Conservation (phyloP, 2,797 vertebrate genomes). For the Sebastes minor region DNA sequence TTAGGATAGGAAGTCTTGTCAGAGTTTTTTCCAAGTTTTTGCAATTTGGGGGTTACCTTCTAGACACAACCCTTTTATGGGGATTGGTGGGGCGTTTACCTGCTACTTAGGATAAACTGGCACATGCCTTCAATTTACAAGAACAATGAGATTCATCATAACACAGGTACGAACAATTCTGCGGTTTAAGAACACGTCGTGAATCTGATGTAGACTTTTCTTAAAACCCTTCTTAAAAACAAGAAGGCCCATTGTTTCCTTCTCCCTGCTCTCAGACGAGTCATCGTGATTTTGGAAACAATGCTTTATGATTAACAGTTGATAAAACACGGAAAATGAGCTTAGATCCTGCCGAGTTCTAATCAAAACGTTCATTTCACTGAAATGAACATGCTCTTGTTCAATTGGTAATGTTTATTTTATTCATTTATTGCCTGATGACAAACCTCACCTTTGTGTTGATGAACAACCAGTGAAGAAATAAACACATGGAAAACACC, state of each 20-base stretch:
- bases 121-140: not conserved
- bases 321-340: slow-evolving; percentile 1
- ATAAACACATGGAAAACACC: slow-evolving; percentile 12
- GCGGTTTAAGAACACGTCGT: too few relatives aligned
- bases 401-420: slow-evolving; percentile 9
- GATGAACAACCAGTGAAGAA: slow-evolving; percentile 41
- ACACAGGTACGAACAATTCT: too few relatives aligned
- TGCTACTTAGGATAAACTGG: not conserved
- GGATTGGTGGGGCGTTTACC: not conserved
- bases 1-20: too few relatives aligned
- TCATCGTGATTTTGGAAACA: not conserved
- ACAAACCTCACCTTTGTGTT: not conserved
- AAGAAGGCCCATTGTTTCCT: not conserved
- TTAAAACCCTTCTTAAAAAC: not conserved
- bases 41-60: too few relatives aligned
- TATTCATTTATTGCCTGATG: slow-evolving; percentile 1
- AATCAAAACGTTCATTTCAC: slow-evolving; percentile 22
- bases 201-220: too few relatives aligned
- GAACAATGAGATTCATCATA: too few relatives aligned
- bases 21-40: too few relatives aligned
- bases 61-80: too few relatives aligned
- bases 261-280: not conserved
- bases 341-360: not conserved
- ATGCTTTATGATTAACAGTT: not conserved
- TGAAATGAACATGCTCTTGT: slow-evolving; percentile 45